Evolutionary conservation across 2,888 invertebrate species (phyloP).

Genomic region (Crepidodera aurea): DNA sequence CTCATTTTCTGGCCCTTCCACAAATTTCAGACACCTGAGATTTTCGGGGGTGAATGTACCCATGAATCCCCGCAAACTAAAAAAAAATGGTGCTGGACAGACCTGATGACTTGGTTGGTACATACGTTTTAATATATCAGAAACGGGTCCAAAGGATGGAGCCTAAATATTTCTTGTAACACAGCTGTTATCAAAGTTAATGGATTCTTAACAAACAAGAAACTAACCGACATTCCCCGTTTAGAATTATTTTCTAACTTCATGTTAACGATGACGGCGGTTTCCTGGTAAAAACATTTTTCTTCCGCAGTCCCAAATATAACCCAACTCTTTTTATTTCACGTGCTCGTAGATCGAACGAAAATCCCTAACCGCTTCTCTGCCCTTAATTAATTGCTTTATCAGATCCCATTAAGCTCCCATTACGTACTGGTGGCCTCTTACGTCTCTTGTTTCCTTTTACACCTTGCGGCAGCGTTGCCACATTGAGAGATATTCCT

Average conservation of each 20-base stretch:
- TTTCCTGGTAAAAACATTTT: not conserved
- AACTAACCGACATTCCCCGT: too few species aligned
- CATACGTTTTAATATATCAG: too few species aligned
- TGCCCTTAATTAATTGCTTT: constrained; percentile 25
- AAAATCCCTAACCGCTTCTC: constrained; percentile 16
- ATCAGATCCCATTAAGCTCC: constrained; percentile 22
- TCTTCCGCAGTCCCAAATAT: not conserved
- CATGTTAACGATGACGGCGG: not conserved
- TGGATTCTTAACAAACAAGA: too few species aligned
- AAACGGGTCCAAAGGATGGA: too few species aligned
- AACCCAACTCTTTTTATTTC: constrained; percentile 11
- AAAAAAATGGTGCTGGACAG: too few species aligned
- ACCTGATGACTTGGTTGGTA: too few species aligned
- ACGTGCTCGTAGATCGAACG: not conserved
- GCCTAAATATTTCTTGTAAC: too few species aligned
- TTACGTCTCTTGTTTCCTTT: constrained; percentile 1
- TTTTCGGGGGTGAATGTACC: too few species aligned
- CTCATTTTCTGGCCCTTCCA: too few species aligned
- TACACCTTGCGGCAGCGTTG: not conserved
- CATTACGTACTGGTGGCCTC: constrained; percentile 16
- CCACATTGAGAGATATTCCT: not conserved
- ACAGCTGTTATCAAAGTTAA: too few species aligned
- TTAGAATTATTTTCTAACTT: not conserved
- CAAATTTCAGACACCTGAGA: too few species aligned
- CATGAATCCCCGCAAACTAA: too few species aligned